Evolutionary conservation across 2,113 vertebrate species (phyloP).

Genomic region (Orientallactaga bullata): DNA sequence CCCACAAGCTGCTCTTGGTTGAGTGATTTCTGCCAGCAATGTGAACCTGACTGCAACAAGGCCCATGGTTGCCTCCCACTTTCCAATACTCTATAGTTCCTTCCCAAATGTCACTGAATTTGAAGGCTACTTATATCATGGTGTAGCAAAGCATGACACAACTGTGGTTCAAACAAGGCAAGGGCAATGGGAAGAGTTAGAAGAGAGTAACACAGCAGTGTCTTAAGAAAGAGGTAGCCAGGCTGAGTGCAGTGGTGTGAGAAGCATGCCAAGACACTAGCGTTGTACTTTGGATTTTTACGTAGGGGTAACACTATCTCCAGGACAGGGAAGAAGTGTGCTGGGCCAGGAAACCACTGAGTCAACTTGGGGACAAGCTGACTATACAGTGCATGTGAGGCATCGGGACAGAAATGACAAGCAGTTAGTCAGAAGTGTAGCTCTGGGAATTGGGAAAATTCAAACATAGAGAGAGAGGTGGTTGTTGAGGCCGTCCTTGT

Average conservation of each 20-base stretch:
- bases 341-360: background rate
- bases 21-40: too few species aligned
- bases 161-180: background rate
- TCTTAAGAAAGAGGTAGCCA: background rate
- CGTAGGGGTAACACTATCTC: fast-evolving
- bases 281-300: fast-evolving
- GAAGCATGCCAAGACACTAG: background rate
- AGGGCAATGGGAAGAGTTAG: background rate
- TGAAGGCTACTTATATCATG: background rate
- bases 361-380: fast-evolving
- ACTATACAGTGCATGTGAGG: background rate
- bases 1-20: too few species aligned
- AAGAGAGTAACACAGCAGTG: background rate
- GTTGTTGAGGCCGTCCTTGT: background rate
- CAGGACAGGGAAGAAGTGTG: background rate
- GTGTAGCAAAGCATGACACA: too few species aligned
- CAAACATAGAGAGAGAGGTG: background rate
- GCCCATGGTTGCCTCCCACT: background rate
- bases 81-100: background rate
- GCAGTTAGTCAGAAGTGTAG: background rate
- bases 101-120: background rate
- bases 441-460: background rate
- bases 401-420: background rate
- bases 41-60: too few species aligned
- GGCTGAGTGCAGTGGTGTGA: too few species aligned